These are phyloP conservation scores for Pentalonia nigronervosa DNA, from an alignment of 1,140 invertebrate genomes.

Conservation along the genomic window DNA sequence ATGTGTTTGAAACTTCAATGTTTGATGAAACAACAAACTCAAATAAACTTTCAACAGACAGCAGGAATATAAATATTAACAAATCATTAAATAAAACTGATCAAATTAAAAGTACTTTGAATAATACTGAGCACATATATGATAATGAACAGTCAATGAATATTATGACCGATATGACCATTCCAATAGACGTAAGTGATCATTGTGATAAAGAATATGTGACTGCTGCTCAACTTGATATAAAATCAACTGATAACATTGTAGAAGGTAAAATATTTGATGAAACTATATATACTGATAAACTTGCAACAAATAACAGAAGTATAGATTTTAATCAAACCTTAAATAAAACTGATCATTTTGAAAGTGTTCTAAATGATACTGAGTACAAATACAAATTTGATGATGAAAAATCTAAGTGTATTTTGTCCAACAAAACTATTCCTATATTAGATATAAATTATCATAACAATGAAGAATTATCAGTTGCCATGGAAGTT, in stretches of 20 bases:
- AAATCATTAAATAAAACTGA: not conserved
- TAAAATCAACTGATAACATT: not conserved
- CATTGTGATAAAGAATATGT: not conserved
- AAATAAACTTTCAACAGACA: not conserved
- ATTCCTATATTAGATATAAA: no score
- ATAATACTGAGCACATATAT: not conserved
- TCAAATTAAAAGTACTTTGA: not conserved
- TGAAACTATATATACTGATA: not conserved
- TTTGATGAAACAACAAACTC: not conserved
- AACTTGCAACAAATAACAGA: not conserved
- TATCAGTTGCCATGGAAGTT: no score
- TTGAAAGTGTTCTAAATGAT: not conserved
- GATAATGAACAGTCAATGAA: not conserved
- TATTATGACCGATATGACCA: not conserved
- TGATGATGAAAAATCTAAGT: no score
- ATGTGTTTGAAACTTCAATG: not conserved
- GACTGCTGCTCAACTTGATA: not conserved
- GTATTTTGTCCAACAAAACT: no score
- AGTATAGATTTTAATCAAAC: not conserved
- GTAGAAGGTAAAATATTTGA: not conserved
- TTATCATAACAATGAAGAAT: not conserved
- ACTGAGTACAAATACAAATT: no score
- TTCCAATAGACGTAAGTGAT: not conserved
- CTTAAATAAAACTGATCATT: no score
- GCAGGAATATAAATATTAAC: not conserved